Base-by-base conservation (phyloP, 2,888 invertebrate genomes). In the Tetropium fuscum region DNA sequence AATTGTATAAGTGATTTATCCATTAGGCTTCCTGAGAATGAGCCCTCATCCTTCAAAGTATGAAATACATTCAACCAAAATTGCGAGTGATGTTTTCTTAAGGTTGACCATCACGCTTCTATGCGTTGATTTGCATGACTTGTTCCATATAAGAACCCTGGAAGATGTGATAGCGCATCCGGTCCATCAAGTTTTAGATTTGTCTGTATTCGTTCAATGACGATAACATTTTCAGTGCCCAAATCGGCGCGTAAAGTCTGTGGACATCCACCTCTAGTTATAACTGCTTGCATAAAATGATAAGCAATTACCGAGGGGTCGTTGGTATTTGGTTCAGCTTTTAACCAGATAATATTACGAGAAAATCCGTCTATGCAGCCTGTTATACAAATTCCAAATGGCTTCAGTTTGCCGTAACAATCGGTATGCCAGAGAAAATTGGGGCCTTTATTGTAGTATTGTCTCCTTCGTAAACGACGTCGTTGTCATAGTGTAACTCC, bases 371-470 rank as follows among this genome's bases (percentile, higher is more conserved):
- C 60, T 11, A 61, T 61, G 22, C 41, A 18, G 10, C 55, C 60
- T 45, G 55, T 49, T 13, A 60, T 60, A 27, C 55, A 36, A 44
- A 56, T 58, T n/a, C 62, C 58, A 41, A 55, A 64, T 6, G 56
- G 61, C 16, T 64, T 64, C 36, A 64, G 47, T 38, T 64, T 64
- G 19, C 56, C 64, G 41, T 64, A 64, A 16, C 56, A 63, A 41
- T 68, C 65, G 30, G 62, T 47, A 47, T 66, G 62, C 64, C 60
- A 63, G 19, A 63, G 25, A 56, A 18, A 40, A 30, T 67, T 65
- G 8, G 62, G 64, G 11, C 62, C 62, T 44, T 20, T 41, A 56
- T 60, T 63, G 10, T 25, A 15, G 43, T 67, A 67, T 34, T 60
- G 48, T 30, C 53, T 49, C 36, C 63, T 22, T 8, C 58, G 44